Conservation (phyloP, 2,113 vertebrate species). For the Nesospiza acunhae region DNA sequence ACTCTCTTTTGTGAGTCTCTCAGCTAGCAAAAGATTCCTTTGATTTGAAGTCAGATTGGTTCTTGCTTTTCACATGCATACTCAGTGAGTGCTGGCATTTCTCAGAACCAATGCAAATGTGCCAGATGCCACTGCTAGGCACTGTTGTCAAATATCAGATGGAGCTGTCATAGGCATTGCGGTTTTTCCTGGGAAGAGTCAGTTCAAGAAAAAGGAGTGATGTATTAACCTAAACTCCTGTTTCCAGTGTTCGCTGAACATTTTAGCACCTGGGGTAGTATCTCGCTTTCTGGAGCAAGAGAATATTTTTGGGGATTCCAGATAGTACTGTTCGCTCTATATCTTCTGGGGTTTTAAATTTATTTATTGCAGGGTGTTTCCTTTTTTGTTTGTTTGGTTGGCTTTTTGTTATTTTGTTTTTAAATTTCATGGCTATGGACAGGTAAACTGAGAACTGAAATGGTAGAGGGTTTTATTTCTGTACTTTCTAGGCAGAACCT, state of each 20-base stretch:
- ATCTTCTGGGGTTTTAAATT: fast-evolving
- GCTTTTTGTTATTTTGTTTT: background rate
- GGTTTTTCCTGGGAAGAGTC: background rate
- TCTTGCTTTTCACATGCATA: background rate
- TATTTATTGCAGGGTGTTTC: background rate
- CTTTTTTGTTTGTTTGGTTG: background rate
- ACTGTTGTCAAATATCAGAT: background rate
- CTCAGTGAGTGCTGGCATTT: background rate
- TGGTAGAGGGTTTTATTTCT: background rate
- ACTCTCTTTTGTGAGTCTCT: background rate
- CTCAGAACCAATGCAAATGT: background rate
- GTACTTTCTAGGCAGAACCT: background rate
- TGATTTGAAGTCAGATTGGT: background rate
- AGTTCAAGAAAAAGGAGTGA: background rate
- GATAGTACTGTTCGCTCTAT: background rate
- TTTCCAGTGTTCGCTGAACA: background rate
- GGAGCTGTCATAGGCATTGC: background rate
- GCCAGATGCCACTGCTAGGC: background rate
- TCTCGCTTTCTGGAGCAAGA: background rate
- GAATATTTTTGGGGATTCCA: background rate
- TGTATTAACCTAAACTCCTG: background rate
- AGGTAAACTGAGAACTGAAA: background rate
- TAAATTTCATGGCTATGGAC: background rate
- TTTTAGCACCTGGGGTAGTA: background rate
- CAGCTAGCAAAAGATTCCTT: background rate